phyloP scores from a whole-genome alignment of 2,113 vertebrate species.

The Pachyramphus minor region DNA sequence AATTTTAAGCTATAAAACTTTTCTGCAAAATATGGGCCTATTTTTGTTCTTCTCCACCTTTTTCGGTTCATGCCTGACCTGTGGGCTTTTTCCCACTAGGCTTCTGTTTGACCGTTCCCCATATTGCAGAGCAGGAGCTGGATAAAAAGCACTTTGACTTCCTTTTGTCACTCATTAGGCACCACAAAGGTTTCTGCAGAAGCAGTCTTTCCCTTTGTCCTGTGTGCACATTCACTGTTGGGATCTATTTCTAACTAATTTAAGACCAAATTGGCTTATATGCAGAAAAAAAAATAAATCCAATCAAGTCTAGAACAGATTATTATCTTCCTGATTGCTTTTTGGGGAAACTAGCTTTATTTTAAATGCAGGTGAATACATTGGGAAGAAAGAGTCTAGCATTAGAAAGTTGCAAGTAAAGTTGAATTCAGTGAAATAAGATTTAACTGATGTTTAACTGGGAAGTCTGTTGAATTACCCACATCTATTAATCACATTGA shows the following conservation, averaged over 20 bases:
- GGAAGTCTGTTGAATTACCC: not conserved
- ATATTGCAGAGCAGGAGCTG: not conserved
- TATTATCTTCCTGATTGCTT: not conserved
- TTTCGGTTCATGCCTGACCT: not conserved
- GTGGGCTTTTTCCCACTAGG: not conserved
- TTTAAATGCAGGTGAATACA: not conserved
- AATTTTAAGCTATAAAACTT: not conserved
- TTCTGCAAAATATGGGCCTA: not conserved
- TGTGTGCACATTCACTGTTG: not conserved
- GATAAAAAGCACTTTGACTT: not conserved
- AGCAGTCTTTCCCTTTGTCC: not conserved
- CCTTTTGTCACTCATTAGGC: not conserved
- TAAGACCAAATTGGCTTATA: conserved; percentile 8
- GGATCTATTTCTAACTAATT: conserved; percentile 9
- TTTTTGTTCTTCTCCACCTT: not conserved
- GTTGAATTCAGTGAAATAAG: not conserved
- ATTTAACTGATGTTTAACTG: conserved; percentile 33
- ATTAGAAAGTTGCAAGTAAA: not conserved
- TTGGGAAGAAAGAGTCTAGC: not conserved
- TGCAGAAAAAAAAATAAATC: not conserved
- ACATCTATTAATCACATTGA: conserved; percentile 22
- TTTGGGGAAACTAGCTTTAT: not conserved
- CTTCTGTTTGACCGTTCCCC: not conserved
- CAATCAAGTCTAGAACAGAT: not conserved
- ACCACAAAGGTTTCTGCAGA: not conserved